A percentile compares a stretch with the other conserved stretches of the same genome.
Evolutionary conservation across 2,888 invertebrate genomes (phyloP).

Genomic region (Cerastis leucographa): DNA sequence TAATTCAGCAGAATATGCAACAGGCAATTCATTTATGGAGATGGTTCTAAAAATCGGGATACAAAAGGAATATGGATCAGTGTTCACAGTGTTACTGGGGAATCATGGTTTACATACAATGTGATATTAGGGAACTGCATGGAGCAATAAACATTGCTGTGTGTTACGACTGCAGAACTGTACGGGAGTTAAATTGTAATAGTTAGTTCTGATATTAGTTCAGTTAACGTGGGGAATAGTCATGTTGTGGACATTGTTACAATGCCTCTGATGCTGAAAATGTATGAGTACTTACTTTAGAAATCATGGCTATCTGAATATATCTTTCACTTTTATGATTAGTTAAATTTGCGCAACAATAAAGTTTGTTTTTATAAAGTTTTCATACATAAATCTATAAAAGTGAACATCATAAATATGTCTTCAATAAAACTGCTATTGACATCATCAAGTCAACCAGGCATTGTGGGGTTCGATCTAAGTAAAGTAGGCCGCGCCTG

Average conservation of each 20-base stretch:
- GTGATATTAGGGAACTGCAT: conserved; percentile 31
- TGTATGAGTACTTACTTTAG: background rate
- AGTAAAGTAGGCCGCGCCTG: conserved; percentile 27
- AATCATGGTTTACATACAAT: conserved; percentile 31
- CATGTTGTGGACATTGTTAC: background rate
- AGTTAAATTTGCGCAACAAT: background rate
- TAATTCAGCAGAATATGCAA: conserved; percentile 2
- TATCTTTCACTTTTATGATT: background rate
- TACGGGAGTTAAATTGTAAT: conserved; percentile 43
- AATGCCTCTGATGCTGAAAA: background rate
- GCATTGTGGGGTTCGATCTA: background rate
- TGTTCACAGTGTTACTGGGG: conserved; percentile 24
- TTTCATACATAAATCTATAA: background rate
- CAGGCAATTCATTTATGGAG: background rate
- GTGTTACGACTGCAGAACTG: conserved; percentile 16
- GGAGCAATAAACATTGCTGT: conserved; percentile 38
- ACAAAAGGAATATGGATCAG: background rate
- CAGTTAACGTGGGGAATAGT: conserved; percentile 2
- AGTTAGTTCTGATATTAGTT: conserved; percentile 47
- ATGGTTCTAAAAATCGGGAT: background rate
- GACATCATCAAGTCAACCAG: conserved; percentile 1
- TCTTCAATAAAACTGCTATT: conserved; percentile 23
- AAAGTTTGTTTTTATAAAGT: background rate
- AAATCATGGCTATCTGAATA: background rate
- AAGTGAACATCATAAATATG: background rate